A percentile compares a stretch with the other conserved stretches of the same genome.
phyloP scores from a whole-genome alignment of 30 jellyfish, hydroid and myxozoan species.

The Nemopilema nomurai region DNA sequence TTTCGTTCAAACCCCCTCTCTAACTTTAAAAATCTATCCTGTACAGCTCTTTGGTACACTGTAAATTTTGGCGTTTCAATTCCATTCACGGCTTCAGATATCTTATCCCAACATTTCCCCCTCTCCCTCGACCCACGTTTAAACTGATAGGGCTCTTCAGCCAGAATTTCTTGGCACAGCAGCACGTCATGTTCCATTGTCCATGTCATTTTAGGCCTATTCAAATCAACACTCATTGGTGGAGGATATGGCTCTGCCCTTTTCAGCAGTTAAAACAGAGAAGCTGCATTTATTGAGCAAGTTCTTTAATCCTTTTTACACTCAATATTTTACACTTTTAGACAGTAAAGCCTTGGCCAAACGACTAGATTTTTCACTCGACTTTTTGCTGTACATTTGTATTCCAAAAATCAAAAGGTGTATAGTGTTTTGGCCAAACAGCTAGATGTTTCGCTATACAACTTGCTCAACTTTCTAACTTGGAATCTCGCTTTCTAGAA shows the following conservation, averaged over 20 bases:
- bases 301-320: not conserved
- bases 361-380: not conserved
- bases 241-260: not conserved
- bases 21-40: slow-evolving; percentile 9
- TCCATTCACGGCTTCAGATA: slow-evolving; percentile 9
- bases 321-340: not conserved
- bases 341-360: not conserved
- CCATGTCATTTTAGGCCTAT: slow-evolving; percentile 45
- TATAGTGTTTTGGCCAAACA: too few relatives aligned
- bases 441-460: too few relatives aligned
- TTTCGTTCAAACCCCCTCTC: slow-evolving; percentile 7
- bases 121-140: slow-evolving; percentile 51
- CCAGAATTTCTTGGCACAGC: slow-evolving; percentile 29
- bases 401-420: not conserved
- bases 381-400: not conserved
- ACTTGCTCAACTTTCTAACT: too few relatives aligned
- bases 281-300: not conserved
- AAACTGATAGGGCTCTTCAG: slow-evolving; percentile 23
- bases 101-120: slow-evolving; percentile 29
- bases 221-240: not conserved
- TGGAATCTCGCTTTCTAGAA: too few relatives aligned
- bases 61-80: slow-evolving; percentile 24
- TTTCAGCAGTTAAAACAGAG: not conserved
- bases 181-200: slow-evolving; percentile 14
- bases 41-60: slow-evolving; percentile 27